Percentiles rank a stretch among this genome's conserved stretches.
Conservation (phyloP, 2,888 invertebrate species). For the Petrolisthes cinctipes region DNA sequence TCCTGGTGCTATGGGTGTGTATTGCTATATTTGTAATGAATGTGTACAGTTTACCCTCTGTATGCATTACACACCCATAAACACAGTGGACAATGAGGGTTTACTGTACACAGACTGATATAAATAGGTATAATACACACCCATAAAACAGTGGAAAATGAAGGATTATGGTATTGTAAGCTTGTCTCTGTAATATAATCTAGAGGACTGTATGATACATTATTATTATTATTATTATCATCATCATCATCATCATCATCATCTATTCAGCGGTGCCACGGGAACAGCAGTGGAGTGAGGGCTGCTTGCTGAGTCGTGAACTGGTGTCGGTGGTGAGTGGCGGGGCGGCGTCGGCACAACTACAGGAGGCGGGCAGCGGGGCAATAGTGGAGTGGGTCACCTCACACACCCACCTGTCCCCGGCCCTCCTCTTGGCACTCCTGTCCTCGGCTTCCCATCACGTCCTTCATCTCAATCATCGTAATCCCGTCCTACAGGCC, state of each 20-base stretch:
- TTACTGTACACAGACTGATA: not conserved
- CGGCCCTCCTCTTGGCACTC: constrained; percentile 47
- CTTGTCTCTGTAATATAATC: too few relatives aligned
- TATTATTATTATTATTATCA: too few relatives aligned
- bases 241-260: too few relatives aligned
- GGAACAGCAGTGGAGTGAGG: constrained; percentile 54
- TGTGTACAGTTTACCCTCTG: too few relatives aligned
- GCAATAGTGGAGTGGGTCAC: constrained; percentile 43
- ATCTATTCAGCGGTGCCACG: constrained; percentile 36
- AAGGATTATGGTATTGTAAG: too few relatives aligned
- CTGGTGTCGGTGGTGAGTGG: constrained; percentile 45
- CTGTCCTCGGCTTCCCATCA: constrained; percentile 42
- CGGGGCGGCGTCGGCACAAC: constrained; percentile 42
- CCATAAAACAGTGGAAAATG: not conserved
- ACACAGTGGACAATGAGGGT: not conserved
- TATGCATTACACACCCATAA: not conserved
- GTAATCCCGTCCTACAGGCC: constrained; percentile 53
- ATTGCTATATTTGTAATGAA: too few relatives aligned
- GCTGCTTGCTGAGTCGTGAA: constrained; percentile 36
- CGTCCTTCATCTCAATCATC: constrained; percentile 45
- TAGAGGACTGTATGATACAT: too few relatives aligned
- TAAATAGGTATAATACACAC: not conserved
- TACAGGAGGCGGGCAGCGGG: constrained; percentile 37
- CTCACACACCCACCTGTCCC: constrained; percentile 38
- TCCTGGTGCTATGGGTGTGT: too few relatives aligned